Percentiles rank a stretch among this genome's conserved stretches.
phyloP scores from a whole-genome alignment of 2,888 invertebrate genomes.

The Itoplectis maculator region DNA sequence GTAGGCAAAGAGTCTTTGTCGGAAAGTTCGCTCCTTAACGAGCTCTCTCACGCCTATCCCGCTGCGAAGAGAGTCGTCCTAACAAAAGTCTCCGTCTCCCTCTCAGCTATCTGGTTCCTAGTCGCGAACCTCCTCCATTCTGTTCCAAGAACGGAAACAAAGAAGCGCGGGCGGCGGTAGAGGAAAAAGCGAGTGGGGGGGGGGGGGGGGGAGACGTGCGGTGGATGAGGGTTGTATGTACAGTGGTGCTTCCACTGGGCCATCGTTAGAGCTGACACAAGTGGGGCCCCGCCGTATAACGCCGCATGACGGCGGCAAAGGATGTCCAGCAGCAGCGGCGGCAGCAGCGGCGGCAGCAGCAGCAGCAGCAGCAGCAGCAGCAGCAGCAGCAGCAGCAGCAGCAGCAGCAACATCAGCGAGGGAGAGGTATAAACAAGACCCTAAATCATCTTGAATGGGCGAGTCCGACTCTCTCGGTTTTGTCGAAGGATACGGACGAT shows the following conservation, averaged over 20 bases:
- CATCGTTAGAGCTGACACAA: slow-evolving; percentile 48
- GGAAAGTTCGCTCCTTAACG: slow-evolving; percentile 65
- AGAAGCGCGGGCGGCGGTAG: slow-evolving; percentile 47
- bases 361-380: slow-evolving; percentile 45
- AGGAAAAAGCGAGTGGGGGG: slow-evolving; percentile 45
- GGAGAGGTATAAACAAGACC: slow-evolving; percentile 71
- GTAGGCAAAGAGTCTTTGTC: slow-evolving; percentile 35
- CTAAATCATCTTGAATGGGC: slow-evolving; percentile 73
- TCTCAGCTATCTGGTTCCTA: slow-evolving; percentile 30
- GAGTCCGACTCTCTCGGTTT: slow-evolving; percentile 44
- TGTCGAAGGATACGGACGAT: slow-evolving; percentile 43
- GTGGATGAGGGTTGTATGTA: slow-evolving; percentile 36
- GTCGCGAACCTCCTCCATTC: slow-evolving; percentile 55
- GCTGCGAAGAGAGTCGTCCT: slow-evolving; percentile 44
- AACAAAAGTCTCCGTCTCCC: slow-evolving; percentile 41
- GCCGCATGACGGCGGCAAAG: slow-evolving; percentile 52
- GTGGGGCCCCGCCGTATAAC: slow-evolving; percentile 29
- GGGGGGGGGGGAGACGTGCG: slow-evolving; percentile 12
- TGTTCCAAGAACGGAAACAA: slow-evolving; percentile 70
- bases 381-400: slow-evolving; percentile 45
- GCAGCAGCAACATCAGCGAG: slow-evolving; percentile 58
- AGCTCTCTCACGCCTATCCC: slow-evolving; percentile 63
- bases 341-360: slow-evolving; percentile 54
- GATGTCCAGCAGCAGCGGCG: slow-evolving; percentile 41
- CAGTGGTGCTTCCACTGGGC: slow-evolving; percentile 45